Conservation (phyloP, 2,113 vertebrate species). For the Zonotrichia leucophrys region DNA sequence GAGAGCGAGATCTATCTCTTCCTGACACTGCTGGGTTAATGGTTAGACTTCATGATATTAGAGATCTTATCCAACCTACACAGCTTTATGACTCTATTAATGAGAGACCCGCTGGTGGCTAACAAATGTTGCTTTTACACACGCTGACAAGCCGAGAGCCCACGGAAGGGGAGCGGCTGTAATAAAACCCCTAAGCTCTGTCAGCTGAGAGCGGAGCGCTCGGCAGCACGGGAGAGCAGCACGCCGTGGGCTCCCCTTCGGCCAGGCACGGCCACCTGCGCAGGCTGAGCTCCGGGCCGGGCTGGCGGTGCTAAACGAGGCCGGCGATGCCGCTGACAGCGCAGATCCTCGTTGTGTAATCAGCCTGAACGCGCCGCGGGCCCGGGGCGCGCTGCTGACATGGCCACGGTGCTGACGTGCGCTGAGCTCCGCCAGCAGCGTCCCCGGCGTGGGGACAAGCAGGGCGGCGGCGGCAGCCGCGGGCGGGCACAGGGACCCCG, state of each 20-base stretch:
- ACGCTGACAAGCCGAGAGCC: not conserved
- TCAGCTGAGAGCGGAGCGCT: accelerated
- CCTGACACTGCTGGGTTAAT: not conserved
- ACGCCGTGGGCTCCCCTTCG: accelerated
- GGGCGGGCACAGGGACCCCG: no score
- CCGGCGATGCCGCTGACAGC: not conserved
- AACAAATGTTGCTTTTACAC: not conserved
- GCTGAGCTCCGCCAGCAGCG: accelerated
- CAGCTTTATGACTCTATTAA: not conserved
- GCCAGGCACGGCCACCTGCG: not conserved
- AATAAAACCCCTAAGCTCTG: accelerated
- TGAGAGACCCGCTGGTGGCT: no score
- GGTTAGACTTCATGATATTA: not conserved
- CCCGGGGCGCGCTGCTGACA: not conserved
- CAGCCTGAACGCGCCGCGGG: not conserved
- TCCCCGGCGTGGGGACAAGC: not conserved
- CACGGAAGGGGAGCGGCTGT: not conserved
- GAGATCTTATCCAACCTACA: not conserved
- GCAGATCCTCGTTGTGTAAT: not conserved
- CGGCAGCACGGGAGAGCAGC: accelerated
- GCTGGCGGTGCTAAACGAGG: not conserved
- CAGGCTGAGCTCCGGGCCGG: not conserved
- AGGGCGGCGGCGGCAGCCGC: not conserved
- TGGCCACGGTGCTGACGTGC: accelerated
- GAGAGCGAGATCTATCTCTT: accelerated